phyloP scores from a whole-genome alignment of 1,140 invertebrate species.

The Zaprionus tsacasi region DNA sequence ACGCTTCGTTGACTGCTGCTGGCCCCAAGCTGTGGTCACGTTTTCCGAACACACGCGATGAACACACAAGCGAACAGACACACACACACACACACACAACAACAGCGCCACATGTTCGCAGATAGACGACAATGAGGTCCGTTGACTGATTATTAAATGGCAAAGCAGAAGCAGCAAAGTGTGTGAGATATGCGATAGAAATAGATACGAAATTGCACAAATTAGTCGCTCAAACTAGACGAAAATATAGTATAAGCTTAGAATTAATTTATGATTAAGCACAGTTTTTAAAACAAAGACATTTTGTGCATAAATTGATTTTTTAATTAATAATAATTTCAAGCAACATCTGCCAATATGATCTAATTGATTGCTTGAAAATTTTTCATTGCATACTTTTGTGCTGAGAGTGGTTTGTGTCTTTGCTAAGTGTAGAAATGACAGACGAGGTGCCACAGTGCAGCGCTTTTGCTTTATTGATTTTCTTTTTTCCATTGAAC shows the following conservation, averaged over 20 bases:
- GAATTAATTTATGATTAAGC: too few relatives aligned
- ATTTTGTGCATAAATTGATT: too few relatives aligned
- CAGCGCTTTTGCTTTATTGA: background rate
- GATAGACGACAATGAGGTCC: conserved; percentile 26
- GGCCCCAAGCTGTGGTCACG: conserved; percentile 56
- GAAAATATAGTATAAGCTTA: too few relatives aligned
- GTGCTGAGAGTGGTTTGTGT: background rate
- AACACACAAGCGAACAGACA: conserved; percentile 18
- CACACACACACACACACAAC: background rate
- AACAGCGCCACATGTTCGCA: conserved; percentile 24
- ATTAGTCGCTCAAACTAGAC: too few relatives aligned
- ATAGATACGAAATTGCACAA: background rate
- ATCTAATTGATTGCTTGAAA: too few relatives aligned
- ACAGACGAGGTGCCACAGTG: background rate
- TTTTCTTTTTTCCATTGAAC: background rate
- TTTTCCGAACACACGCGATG: conserved; percentile 59
- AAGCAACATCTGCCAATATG: too few relatives aligned
- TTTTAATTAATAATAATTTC: too few relatives aligned
- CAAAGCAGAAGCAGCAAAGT: background rate
- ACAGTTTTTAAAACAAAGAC: too few relatives aligned
- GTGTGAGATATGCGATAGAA: background rate
- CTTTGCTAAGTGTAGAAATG: background rate
- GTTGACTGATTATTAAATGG: conserved; percentile 30
- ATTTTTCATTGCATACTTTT: conserved; percentile 30
- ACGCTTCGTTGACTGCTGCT: conserved; percentile 16